These are phyloP conservation scores for Ophion ventricosus DNA, from an alignment of 2,888 invertebrate genomes.

Conservation along the genomic window DNA sequence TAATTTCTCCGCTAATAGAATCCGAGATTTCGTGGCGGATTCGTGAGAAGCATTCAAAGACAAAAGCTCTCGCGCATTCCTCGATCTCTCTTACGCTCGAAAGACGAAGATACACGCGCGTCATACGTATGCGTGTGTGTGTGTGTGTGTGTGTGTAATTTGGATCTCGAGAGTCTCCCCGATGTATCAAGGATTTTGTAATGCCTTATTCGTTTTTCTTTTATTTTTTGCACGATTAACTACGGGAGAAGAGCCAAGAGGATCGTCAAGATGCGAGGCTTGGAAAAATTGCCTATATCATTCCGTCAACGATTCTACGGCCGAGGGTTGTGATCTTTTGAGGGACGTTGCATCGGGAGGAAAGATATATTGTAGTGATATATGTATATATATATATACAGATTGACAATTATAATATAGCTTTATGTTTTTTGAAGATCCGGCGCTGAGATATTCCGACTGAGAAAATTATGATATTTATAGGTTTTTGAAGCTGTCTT, in stretches of 20 bases:
- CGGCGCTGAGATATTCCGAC: no score
- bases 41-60: conserved; percentile 79
- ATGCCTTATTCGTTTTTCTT: conserved; percentile 41
- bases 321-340: conserved; percentile 13
- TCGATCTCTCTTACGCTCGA: conserved; percentile 58
- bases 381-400: background rate
- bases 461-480: no score
- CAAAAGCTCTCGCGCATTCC: conserved; percentile 61
- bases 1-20: conserved; percentile 83
- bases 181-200: conserved; percentile 31
- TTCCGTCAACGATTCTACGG: background rate
- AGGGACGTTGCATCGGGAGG: conserved; percentile 12
- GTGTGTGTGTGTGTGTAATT: conserved; percentile 5
- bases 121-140: background rate
- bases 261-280: background rate
- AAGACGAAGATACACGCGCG: conserved; percentile 18
- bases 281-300: background rate
- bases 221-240: conserved; percentile 3
- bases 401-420: background rate
- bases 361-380: background rate
- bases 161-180: conserved; percentile 26
- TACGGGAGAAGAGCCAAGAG: conserved; percentile 1
- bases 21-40: conserved; percentile 81
- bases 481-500: no score
- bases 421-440: no score